Conservation (phyloP, 2,113 vertebrate species). For the Anguilla japonica region DNA sequence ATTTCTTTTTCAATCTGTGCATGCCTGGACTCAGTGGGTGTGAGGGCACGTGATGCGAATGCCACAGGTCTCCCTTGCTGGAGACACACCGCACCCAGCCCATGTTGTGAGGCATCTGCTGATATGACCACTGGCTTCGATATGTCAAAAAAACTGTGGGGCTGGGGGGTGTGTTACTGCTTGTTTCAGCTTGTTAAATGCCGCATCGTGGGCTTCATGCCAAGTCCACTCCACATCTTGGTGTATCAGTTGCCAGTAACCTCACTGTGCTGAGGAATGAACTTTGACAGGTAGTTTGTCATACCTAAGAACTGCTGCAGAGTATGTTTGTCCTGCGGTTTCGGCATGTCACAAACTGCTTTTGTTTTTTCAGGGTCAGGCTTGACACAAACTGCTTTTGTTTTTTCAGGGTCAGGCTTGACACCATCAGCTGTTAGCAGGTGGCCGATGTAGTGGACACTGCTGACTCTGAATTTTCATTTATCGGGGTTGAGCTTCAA, state of each 20-base stretch:
- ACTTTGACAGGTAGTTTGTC: slow-evolving; percentile 14
- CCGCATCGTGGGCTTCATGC: background rate
- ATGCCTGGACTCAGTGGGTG: background rate
- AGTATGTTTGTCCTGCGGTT: background rate
- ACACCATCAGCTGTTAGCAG: background rate
- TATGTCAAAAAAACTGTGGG: slow-evolving; percentile 14
- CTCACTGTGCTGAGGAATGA: slow-evolving; percentile 10
- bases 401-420: slow-evolving; percentile 21
- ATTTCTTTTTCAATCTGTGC: slow-evolving; percentile 10
- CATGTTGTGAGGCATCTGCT: slow-evolving; percentile 22
- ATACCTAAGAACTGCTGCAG: background rate
- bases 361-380: slow-evolving; percentile 17
- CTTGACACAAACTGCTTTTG: slow-evolving; percentile 15
- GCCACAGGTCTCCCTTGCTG: background rate
- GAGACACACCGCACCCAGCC: background rate
- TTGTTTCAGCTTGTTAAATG: slow-evolving; percentile 10
- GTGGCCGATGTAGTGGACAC: slow-evolving; percentile 2
- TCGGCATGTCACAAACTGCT: background rate
- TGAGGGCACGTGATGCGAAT: no score
- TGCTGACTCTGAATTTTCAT: background rate
- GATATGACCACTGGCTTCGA: slow-evolving; percentile 8
- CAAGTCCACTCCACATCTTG: slow-evolving; percentile 5
- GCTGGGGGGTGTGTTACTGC: background rate
- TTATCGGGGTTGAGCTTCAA: slow-evolving; percentile 20
- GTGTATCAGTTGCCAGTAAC: slow-evolving; percentile 7